Conservation (phyloP, 2,797 vertebrate species). For the Girardinus metallicus region DNA sequence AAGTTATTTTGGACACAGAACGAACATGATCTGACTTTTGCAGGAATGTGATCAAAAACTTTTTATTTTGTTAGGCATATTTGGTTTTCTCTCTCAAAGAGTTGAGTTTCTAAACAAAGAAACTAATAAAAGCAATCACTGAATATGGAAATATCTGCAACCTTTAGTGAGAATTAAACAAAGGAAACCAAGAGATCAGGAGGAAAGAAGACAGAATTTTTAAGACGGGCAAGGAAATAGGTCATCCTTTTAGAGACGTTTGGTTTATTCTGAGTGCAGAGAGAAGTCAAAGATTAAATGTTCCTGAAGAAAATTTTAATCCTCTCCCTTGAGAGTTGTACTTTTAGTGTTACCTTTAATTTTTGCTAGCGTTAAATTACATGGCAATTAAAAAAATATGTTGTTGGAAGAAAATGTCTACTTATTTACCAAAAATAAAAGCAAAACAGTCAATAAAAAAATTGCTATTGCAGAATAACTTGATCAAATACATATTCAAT, state of each 20-base stretch:
- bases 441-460: neutral
- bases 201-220: slow-evolving; percentile 1
- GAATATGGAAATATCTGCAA: slow-evolving; percentile 14
- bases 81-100: slow-evolving; percentile 12
- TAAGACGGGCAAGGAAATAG: neutral
- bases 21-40: slow-evolving; percentile 10
- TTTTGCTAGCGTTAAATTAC: neutral
- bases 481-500: neutral
- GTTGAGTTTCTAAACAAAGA: slow-evolving; percentile 12
- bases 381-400: neutral
- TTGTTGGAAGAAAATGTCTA: neutral
- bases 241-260: neutral
- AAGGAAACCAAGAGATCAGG: neutral
- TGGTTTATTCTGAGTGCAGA: neutral
- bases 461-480: neutral
- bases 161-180: slow-evolving; percentile 1
- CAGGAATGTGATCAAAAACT: neutral
- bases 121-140: slow-evolving; percentile 12
- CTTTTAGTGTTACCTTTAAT: neutral
- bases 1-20: slow-evolving; percentile 12
- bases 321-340: neutral
- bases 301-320: slow-evolving; percentile 15
- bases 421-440: neutral
- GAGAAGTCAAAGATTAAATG: slow-evolving; percentile 20
- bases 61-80: slow-evolving; percentile 7